phyloP scores from a whole-genome alignment of 1,140 invertebrate genomes.

The Panonychus citri region DNA sequence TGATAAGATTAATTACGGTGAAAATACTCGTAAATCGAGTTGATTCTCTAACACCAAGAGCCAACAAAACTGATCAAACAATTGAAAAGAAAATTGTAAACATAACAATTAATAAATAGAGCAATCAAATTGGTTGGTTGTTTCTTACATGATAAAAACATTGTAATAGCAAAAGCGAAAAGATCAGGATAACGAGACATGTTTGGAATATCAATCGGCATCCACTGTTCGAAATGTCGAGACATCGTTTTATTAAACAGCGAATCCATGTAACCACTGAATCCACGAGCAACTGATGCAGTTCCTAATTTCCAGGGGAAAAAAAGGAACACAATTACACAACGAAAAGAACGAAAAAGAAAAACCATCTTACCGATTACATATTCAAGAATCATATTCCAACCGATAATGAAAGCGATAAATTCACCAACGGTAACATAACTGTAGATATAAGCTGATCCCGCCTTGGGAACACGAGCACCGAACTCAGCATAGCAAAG shows the following conservation, averaged over 20 bases:
- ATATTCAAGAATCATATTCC: constrained; percentile 75
- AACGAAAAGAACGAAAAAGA: background rate
- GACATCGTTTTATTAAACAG: constrained; percentile 46
- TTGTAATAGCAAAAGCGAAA: constrained; percentile 42
- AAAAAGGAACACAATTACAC: background rate
- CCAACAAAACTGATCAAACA: constrained; percentile 36
- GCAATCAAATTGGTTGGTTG: too few species aligned
- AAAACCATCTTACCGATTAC: constrained; percentile 34
- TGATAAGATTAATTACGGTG: constrained; percentile 54
- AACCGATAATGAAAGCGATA: constrained; percentile 39
- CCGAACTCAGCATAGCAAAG: constrained; percentile 60
- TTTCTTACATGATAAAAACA: constrained; percentile 28
- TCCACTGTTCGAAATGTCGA: constrained; percentile 32
- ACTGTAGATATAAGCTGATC: constrained; percentile 37
- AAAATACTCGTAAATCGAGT: constrained; percentile 69
- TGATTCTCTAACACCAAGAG: constrained; percentile 63
- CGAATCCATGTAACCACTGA: constrained; percentile 68
- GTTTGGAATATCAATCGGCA: constrained; percentile 43
- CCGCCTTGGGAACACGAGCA: constrained; percentile 61
- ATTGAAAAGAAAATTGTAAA: constrained; percentile 44
- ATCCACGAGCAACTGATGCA: constrained; percentile 68
- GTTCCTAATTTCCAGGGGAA: constrained; percentile 52
- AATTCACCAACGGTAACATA: constrained; percentile 63
- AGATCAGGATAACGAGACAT: constrained; percentile 59
- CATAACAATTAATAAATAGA: constrained; percentile 18